Evolutionary conservation across 1,140 invertebrate genomes (phyloP).

Genomic region (Drosophila neocordata): DNA sequence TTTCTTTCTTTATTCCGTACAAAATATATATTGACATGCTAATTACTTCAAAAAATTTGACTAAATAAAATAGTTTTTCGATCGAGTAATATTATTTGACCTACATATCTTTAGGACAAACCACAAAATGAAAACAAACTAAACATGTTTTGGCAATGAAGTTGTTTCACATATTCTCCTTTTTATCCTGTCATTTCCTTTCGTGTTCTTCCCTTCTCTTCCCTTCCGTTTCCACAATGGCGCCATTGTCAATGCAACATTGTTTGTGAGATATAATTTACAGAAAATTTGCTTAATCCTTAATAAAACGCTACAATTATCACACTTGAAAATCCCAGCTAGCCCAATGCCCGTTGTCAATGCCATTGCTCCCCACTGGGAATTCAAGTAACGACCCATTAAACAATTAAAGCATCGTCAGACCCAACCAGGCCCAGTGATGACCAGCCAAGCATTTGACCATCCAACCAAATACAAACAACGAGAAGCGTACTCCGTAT

Average conservation of each 20-base stretch:
- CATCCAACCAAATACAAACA: constrained; percentile 75
- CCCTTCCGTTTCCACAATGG: neutral
- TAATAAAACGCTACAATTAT: constrained; percentile 69
- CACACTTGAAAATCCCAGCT: constrained; percentile 58
- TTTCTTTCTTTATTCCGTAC: too few species aligned
- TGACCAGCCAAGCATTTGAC: constrained; percentile 66
- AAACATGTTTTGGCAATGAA: neutral
- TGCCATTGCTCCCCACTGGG: constrained; percentile 54
- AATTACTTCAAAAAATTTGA: too few species aligned
- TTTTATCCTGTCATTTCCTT: neutral
- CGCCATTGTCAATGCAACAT: constrained; percentile 16
- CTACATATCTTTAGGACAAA: constrained; percentile 1
- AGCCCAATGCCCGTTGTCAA: constrained; percentile 7
- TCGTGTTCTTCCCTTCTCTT: neutral
- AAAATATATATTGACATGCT: neutral
- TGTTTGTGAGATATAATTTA: constrained; percentile 35
- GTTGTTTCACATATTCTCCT: neutral
- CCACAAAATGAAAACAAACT: neutral
- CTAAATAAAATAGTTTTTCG: constrained; percentile 4
- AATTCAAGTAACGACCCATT: constrained; percentile 73
- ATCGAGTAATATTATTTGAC: neutral
- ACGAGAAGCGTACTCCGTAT: constrained; percentile 36
- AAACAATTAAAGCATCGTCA: constrained; percentile 70
- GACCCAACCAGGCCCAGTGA: constrained; percentile 15
- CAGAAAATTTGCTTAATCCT: constrained; percentile 60